phyloP scores from a whole-genome alignment of 2,888 invertebrate species.

The Harpagoxenus sublaevis region DNA sequence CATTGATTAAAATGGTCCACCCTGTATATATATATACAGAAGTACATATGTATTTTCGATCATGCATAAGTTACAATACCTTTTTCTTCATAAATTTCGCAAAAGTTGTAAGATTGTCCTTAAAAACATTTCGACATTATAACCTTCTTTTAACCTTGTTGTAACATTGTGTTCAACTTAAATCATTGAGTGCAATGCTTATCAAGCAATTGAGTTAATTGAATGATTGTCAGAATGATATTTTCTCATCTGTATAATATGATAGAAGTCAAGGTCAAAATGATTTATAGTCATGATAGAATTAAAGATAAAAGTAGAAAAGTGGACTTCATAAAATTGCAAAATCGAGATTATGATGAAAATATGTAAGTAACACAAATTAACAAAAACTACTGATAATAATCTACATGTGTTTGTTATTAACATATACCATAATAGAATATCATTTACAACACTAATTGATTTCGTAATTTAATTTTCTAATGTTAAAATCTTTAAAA shows the following conservation, averaged over 20 bases:
- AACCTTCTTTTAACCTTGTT: background rate
- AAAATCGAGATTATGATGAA: background rate
- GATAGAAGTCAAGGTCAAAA: background rate
- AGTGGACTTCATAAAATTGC: background rate
- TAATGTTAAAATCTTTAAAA: too few relatives aligned
- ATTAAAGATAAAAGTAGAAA: background rate
- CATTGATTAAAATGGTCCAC: too few relatives aligned
- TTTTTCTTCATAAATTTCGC: background rate
- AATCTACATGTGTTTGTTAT: too few relatives aligned
- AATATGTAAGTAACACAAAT: too few relatives aligned
- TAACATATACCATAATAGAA: too few relatives aligned
- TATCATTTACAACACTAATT: too few relatives aligned
- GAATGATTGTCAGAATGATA: constrained; percentile 16
- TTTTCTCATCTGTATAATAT: background rate
- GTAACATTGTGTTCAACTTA: background rate
- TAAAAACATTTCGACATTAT: background rate
- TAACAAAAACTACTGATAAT: too few relatives aligned
- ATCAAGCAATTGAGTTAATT: background rate
- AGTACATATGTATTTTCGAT: background rate
- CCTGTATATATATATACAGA: too few relatives aligned
- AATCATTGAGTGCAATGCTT: background rate
- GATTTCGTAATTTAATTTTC: too few relatives aligned
- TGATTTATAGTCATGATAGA: background rate
- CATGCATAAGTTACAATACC: background rate
- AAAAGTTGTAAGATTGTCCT: background rate